phyloP scores from a whole-genome alignment of 2,888 invertebrate genomes.

The Heterodera filipjevi region DNA sequence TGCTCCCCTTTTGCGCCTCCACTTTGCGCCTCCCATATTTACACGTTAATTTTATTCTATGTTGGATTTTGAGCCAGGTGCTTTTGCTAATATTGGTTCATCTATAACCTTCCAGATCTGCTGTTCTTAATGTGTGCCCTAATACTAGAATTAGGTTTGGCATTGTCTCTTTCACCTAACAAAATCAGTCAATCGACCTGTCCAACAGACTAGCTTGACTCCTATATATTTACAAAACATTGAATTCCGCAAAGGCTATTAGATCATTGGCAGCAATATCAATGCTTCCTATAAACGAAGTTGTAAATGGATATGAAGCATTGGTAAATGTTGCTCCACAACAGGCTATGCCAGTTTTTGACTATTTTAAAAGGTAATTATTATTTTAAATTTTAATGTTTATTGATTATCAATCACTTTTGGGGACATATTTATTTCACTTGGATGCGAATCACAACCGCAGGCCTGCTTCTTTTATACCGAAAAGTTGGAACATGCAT shows the following conservation, averaged over 20 bases:
- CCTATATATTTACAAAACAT: not conserved
- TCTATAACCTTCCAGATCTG: no score
- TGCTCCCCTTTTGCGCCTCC: no score
- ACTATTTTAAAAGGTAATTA: not conserved
- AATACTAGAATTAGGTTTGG: not conserved
- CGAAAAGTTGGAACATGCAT: constrained; percentile 6
- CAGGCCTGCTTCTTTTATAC: not conserved
- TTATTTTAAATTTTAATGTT: not conserved
- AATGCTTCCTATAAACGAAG: not conserved
- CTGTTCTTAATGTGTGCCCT: not conserved
- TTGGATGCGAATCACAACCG: not conserved
- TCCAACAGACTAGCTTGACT: not conserved
- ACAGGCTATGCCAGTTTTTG: not conserved
- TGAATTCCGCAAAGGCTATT: not conserved
- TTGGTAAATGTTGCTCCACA: not conserved
- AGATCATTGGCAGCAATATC: not conserved
- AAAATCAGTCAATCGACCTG: not conserved
- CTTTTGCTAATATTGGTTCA: no score
- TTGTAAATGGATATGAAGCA: not conserved
- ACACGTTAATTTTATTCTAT: no score
- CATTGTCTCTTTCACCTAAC: not conserved
- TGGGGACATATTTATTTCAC: not conserved
- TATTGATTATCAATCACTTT: not conserved
- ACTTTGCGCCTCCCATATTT: no score
- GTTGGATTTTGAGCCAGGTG: no score